Evolutionary conservation across 2,113 vertebrate species (phyloP).

Genomic region (Calidris pygmaea): DNA sequence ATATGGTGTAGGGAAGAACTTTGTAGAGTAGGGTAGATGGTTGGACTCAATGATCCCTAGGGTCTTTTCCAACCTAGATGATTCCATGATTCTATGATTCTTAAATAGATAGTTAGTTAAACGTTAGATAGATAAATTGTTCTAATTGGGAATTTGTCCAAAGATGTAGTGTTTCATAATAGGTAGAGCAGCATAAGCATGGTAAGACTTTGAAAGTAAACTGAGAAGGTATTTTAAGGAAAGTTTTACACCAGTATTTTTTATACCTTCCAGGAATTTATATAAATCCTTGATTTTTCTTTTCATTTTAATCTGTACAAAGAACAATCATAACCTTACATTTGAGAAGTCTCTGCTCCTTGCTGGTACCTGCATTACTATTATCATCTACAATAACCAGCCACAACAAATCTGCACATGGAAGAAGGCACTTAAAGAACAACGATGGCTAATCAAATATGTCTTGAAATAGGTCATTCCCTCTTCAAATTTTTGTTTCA

Average conservation of each 20-base stretch:
- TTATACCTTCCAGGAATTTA: background rate
- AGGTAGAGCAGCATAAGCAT: background rate
- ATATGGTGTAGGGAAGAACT: too few relatives aligned
- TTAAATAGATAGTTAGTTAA: background rate
- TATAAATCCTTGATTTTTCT: background rate
- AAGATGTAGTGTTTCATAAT: background rate
- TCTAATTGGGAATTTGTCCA: background rate
- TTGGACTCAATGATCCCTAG: too few relatives aligned
- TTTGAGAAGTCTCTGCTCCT: background rate
- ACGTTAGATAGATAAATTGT: background rate
- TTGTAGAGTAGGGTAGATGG: too few relatives aligned
- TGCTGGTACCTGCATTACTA: background rate
- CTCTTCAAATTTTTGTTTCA: conserved; percentile 17
- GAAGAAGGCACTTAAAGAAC: background rate
- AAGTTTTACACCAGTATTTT: background rate
- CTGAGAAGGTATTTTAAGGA: background rate
- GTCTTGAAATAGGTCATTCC: background rate
- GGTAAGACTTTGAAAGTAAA: background rate
- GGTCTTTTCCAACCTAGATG: too few relatives aligned
- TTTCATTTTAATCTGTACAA: background rate
- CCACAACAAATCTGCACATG: background rate
- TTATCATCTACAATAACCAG: background rate
- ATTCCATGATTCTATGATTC: too few relatives aligned
- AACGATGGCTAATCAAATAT: background rate
- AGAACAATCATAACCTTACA: background rate